phyloP scores from a whole-genome alignment of 2,888 invertebrate species.

The Ecdyonurus torrentis region DNA sequence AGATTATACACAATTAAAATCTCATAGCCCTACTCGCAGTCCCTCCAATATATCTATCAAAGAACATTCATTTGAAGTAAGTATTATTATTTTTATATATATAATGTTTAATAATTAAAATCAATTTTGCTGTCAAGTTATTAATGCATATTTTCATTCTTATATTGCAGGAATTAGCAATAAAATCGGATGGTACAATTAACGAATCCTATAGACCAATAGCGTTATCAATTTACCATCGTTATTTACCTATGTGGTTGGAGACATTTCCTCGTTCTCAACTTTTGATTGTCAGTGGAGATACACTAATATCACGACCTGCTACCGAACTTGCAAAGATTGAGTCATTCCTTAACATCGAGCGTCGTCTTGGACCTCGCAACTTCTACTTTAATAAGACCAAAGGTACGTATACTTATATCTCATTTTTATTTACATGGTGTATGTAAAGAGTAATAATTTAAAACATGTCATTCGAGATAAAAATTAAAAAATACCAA shows the following conservation, averaged over 20 bases:
- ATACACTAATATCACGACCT: conserved; percentile 78
- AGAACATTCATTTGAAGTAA: not conserved
- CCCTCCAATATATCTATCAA: not conserved
- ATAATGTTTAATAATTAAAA: no score
- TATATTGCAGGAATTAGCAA: conserved; percentile 59
- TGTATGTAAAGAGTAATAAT: no score
- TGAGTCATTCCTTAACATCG: conserved; percentile 69
- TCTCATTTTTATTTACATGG: not conserved
- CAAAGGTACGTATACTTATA: conserved; percentile 29
- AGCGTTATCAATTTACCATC: conserved; percentile 78
- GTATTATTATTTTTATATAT: not conserved
- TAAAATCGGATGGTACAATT: conserved; percentile 63
- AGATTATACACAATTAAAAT: conserved; percentile 78
- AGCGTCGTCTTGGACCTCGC: conserved; percentile 51
- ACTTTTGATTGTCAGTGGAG: conserved; percentile 88
- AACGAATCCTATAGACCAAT: conserved; percentile 71
- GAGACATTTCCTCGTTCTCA: conserved; percentile 83
- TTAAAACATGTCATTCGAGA: no score
- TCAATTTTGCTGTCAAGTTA: no score
- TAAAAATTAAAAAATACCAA: no score
- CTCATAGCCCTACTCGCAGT: not conserved
- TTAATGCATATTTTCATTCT: no score
- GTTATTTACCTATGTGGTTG: conserved; percentile 81
- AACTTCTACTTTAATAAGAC: conserved; percentile 95
- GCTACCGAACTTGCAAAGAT: conserved; percentile 72